Conservation (phyloP, 2,113 vertebrate species). For the Cololabis saira region DNA sequence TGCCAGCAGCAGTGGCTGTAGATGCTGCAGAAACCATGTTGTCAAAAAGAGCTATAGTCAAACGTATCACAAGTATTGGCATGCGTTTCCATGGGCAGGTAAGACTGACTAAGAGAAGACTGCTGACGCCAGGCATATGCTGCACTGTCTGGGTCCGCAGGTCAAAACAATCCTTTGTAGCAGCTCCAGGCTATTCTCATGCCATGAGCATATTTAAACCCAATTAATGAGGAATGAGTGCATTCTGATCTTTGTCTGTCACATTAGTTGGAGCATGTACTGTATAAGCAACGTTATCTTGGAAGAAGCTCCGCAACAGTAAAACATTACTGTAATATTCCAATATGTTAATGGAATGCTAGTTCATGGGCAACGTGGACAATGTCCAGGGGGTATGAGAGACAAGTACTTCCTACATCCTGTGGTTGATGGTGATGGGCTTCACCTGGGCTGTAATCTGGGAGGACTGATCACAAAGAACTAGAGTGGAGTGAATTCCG, state of each 20-base stretch:
- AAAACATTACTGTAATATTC: slow-evolving; percentile 4
- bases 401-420: slow-evolving; percentile 89
- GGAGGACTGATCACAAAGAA: slow-evolving; percentile 91
- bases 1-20: slow-evolving; percentile 21
- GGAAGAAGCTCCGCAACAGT: background rate
- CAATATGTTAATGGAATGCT: slow-evolving; percentile 6
- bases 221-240: slow-evolving; percentile 18
- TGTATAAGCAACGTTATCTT: slow-evolving; percentile 10
- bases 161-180: slow-evolving; percentile 56
- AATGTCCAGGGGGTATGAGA: slow-evolving; percentile 66
- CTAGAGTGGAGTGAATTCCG: slow-evolving; percentile 90
- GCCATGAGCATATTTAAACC: slow-evolving; percentile 32
- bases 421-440: slow-evolving; percentile 87
- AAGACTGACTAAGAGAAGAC: slow-evolving; percentile 58
- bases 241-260: slow-evolving; percentile 9
- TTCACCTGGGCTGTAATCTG: slow-evolving; percentile 94
- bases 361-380: slow-evolving; percentile 37
- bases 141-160: slow-evolving; percentile 70
- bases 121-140: slow-evolving; percentile 54
- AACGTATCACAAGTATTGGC: slow-evolving; percentile 57
- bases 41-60: slow-evolving; percentile 36
- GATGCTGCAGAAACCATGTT: slow-evolving; percentile 29
- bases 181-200: slow-evolving; percentile 61
- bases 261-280: background rate
- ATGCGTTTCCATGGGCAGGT: slow-evolving; percentile 57